A percentile compares a stretch with the other conserved stretches of the same genome.
phyloP scores from a whole-genome alignment of 2,797 vertebrate species.

The Hydrophis major region DNA sequence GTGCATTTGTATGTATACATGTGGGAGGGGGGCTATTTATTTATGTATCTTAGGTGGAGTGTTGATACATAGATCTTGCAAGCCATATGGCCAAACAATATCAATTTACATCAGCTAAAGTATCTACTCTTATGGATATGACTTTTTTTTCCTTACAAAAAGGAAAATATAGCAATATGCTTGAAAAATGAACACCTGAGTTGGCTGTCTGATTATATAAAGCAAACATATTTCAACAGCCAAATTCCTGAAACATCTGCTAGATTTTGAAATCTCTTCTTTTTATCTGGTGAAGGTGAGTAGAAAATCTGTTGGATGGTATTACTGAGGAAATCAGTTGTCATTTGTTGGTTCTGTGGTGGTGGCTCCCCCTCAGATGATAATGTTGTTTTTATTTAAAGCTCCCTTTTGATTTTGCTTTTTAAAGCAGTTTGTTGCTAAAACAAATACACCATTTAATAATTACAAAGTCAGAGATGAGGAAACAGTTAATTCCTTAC shows the following conservation, averaged over 20 bases:
- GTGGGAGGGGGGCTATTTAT: not conserved
- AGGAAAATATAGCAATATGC: slow-evolving; percentile 2
- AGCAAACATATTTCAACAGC: slow-evolving; percentile 58
- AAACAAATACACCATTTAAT: not conserved
- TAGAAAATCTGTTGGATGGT: not conserved
- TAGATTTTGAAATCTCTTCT: not conserved
- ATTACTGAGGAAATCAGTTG: not conserved
- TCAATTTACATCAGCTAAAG: not conserved
- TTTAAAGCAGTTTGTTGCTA: not conserved
- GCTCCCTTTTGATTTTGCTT: not conserved
- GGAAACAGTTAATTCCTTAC: not conserved
- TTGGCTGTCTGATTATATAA: slow-evolving; percentile 45
- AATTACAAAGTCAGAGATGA: not conserved
- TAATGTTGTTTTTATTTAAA: not conserved
- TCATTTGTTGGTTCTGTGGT: not conserved
- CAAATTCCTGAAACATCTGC: slow-evolving; percentile 47
- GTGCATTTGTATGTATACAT: not conserved
- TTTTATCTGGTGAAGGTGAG: not conserved
- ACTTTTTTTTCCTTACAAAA: slow-evolving; percentile 18
- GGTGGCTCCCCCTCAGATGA: not conserved
- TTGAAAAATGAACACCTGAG: slow-evolving; percentile 49
- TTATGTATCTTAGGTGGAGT: not conserved
- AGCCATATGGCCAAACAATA: not conserved
- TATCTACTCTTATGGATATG: not conserved
- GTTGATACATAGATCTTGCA: not conserved